phyloP scores from a whole-genome alignment of 2,888 invertebrate genomes.

The Arge pagana region DNA sequence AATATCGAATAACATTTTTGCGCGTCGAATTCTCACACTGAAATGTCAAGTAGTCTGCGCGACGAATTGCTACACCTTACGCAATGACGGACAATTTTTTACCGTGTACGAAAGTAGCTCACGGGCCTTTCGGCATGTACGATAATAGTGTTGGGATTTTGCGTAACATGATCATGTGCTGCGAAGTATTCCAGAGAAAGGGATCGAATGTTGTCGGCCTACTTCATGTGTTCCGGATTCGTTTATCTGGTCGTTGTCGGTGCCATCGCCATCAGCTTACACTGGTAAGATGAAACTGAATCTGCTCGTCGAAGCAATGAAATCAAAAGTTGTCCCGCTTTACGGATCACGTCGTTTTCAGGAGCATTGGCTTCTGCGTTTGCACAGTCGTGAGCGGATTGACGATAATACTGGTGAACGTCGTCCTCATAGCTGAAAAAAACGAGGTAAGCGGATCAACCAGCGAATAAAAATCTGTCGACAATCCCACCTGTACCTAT shows the following conservation, averaged over 20 bases:
- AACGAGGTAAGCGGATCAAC: conserved; percentile 57
- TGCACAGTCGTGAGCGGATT: conserved; percentile 49
- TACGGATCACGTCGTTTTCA: conserved; percentile 34
- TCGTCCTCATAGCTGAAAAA: conserved; percentile 57
- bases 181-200: conserved; percentile 78
- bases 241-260: conserved; percentile 72
- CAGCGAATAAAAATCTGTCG: too few species aligned
- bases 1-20: too few species aligned
- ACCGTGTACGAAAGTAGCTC: too few species aligned
- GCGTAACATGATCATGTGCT: too few species aligned
- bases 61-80: too few species aligned
- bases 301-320: not conserved
- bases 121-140: too few species aligned
- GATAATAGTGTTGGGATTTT: too few species aligned
- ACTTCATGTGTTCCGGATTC: conserved; percentile 80
- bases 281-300: conserved; percentile 63
- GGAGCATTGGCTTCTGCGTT: conserved; percentile 51
- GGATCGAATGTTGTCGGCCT: conserved; percentile 84
- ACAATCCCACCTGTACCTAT: too few species aligned
- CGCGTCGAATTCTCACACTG: too few species aligned
- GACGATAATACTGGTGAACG: conserved; percentile 49
- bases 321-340: too few species aligned
- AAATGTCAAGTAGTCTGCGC: too few species aligned
- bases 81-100: too few species aligned
- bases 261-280: conserved; percentile 71